Base-by-base conservation (phyloP, 2,888 invertebrate species). In the Ephialtes manifestator region DNA sequence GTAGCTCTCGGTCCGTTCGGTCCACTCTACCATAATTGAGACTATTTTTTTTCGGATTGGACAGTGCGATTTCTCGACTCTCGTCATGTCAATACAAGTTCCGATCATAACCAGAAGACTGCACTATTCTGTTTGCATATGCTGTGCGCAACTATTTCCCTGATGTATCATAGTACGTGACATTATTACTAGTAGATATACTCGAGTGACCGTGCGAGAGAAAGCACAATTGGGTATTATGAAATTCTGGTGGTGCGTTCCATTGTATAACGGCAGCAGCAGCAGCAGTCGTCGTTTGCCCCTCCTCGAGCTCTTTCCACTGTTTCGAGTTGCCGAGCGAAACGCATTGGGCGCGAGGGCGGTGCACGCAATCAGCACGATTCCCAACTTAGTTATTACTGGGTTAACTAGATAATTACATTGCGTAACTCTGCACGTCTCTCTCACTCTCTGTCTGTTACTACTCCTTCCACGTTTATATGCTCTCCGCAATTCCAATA, bases 331-430 rank as follows among this genome's bases (percentile, higher is more conserved):
- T 71, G 43, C 68, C 81, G 76, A 71, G 79, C 65, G 76, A 83
- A 85, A 85, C 77, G 85, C 82, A 82, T 85, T 77, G 85, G 82
- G 82, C 75, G 75, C 82, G 65, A 68, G 63, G 31, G 65, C 71
- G 74, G 35, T 76, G 71, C 82, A 72, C 79, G 76, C 82, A 82
- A 83, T 85, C 82, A 80, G 82, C 85, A 80, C 80, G 76, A 85
- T 82, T 85, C 79, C 76, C 79, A 82, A 83, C 85, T 85, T 80
- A 77, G 85, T 85, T 85, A 82, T 85, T 77, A 82, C 79, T 72
- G 74, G 80, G 82, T 85, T 82, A 85, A 85, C 82, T 76, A 68
- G 85, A 85, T 82, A 85, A 85, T 85, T 85, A 85, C 85, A 82
- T 85, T 75, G 79, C 75, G 79, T 48, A 72, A 53, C 75, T 55